Conservation (phyloP, 2,888 invertebrate genomes). For the Rhagophthalmus giganteus region DNA sequence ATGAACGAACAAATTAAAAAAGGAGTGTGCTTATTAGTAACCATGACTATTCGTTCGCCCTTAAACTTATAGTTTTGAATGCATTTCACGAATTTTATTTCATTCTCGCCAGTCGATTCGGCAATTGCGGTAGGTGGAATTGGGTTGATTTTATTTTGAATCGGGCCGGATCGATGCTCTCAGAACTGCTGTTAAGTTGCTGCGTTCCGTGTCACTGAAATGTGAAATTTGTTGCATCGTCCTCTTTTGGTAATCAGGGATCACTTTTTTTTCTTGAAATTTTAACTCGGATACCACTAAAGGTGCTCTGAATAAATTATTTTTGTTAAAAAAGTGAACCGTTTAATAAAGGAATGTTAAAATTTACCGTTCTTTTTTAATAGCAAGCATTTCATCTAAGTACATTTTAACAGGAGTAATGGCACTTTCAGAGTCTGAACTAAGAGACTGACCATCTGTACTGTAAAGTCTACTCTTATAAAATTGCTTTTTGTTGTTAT, state of each 20-base stretch:
- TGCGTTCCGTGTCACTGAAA: slow-evolving; percentile 62
- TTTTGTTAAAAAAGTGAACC: neutral
- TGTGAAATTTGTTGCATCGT: slow-evolving; percentile 54
- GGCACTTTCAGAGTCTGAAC: slow-evolving; percentile 75
- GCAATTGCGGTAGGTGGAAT: slow-evolving; percentile 55
- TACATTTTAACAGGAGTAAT: slow-evolving; percentile 66
- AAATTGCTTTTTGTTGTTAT: slow-evolving; percentile 36
- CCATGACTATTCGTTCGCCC: slow-evolving; percentile 81
- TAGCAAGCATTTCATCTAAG: slow-evolving; percentile 42
- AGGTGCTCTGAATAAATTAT: neutral
- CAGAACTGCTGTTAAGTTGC: slow-evolving; percentile 74
- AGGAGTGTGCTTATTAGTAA: slow-evolving; percentile 76
- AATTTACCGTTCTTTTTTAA: slow-evolving; percentile 63
- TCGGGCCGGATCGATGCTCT: slow-evolving; percentile 66
- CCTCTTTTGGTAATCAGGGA: slow-evolving; percentile 40
- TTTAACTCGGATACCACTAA: slow-evolving; percentile 3
- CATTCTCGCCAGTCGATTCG: slow-evolving; percentile 59
- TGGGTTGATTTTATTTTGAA: slow-evolving; percentile 43
- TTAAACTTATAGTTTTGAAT: slow-evolving; percentile 69
- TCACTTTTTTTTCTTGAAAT: slow-evolving; percentile 41
- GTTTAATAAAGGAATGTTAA: neutral
- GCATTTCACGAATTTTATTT: slow-evolving; percentile 63
- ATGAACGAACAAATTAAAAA: slow-evolving; percentile 86
- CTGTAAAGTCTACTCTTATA: slow-evolving; percentile 36
- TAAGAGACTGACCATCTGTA: slow-evolving; percentile 63